A percentile compares a stretch with the other conserved stretches of the same genome.
Evolutionary conservation across 37 sponge, comb jelly and placozoan genomes (phyloP).

Genomic region (Beroe ovata): DNA sequence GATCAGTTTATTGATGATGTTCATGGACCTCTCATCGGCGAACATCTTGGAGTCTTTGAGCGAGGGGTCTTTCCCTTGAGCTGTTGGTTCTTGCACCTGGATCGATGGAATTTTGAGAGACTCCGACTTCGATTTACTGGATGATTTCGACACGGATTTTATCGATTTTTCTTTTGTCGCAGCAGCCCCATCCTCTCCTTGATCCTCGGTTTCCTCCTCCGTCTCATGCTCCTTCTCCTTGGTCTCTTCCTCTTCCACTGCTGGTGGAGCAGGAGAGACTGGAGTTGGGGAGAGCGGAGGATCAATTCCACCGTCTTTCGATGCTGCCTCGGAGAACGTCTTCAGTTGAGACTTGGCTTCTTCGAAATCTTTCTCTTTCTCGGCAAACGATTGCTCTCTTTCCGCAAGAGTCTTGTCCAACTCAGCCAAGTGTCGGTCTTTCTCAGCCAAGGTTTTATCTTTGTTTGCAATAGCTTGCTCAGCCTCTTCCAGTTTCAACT

Average conservation of each 20-base stretch:
- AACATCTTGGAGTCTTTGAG: not conserved
- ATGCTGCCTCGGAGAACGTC: conserved; percentile 32
- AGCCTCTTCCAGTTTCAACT: not conserved
- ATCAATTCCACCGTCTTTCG: not conserved
- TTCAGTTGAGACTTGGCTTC: conserved; percentile 40
- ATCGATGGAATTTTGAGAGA: not conserved
- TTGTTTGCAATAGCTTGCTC: conserved; percentile 4
- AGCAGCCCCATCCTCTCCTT: not conserved
- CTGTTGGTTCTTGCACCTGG: not conserved
- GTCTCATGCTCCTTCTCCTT: not conserved
- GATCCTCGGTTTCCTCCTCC: conserved; percentile 7
- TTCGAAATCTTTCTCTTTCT: conserved; percentile 42
- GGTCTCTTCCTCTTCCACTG: conserved; percentile 8
- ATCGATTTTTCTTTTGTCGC: not conserved
- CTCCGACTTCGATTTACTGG: conserved; percentile 23
- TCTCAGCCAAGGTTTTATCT: conserved; percentile 19
- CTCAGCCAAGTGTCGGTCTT: not conserved
- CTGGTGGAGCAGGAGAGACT: not conserved
- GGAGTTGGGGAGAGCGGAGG: not conserved
- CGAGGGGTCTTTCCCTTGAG: not conserved
- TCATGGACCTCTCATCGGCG: not conserved
- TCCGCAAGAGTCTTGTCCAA: conserved; percentile 43
- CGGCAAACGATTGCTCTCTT: conserved; percentile 19
- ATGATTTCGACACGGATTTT: conserved; percentile 16
- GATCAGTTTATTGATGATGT: not conserved